Percentiles rank a stretch among this genome's conserved stretches.
Evolutionary conservation across 2,797 vertebrate species (phyloP).

Genomic region (Pteronotus mesoamericanus): DNA sequence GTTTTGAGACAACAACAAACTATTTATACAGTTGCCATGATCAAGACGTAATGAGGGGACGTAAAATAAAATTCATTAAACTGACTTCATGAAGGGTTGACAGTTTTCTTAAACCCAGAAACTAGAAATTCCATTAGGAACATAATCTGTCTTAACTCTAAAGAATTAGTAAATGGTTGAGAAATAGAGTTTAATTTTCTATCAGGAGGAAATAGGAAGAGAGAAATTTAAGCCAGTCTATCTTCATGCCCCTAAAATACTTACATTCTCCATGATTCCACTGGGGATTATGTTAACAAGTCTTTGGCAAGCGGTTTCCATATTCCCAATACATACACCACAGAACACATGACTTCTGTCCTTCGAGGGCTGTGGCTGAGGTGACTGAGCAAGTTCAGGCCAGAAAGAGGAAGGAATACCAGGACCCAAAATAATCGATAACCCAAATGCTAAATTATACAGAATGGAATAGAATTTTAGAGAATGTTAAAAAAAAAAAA

Average conservation of each 20-base stretch:
- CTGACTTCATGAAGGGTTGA: background rate
- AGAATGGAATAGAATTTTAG: background rate
- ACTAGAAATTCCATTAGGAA: background rate
- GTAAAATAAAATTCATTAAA: constrained; percentile 4
- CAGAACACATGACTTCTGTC: background rate
- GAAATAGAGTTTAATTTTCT: background rate
- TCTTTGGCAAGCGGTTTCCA: background rate
- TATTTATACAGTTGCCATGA: background rate
- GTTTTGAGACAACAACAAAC: background rate
- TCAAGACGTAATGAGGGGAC: background rate
- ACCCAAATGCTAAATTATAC: background rate
- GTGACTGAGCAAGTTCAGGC: background rate
- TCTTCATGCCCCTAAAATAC: background rate
- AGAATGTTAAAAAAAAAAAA: background rate
- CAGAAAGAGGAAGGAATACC: background rate
- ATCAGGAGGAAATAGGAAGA: background rate
- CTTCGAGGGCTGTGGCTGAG: background rate
- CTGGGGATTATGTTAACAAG: background rate
- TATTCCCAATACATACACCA: background rate
- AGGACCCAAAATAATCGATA: background rate
- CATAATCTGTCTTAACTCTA: background rate
- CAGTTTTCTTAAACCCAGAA: background rate
- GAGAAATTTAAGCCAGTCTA: background rate
- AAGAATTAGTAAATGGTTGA: background rate
- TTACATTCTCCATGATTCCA: background rate